These are phyloP conservation scores for Loris lydekkerianus DNA, from an alignment of 2,797 vertebrate species.

Conservation along the genomic window DNA sequence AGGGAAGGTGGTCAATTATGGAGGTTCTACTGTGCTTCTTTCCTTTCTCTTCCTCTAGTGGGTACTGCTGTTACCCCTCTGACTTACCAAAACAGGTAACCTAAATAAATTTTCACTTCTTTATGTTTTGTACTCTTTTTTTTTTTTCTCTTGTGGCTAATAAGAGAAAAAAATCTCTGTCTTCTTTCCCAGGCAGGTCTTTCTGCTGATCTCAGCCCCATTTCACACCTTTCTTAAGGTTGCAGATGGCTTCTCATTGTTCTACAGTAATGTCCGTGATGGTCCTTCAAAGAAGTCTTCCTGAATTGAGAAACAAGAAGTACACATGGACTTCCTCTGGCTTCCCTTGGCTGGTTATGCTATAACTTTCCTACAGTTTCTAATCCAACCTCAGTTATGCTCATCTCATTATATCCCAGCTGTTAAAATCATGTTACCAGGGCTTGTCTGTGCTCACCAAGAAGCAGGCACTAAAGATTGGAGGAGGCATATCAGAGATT, in stretches of 20 bases:
- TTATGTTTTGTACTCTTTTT: not conserved
- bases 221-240: not conserved
- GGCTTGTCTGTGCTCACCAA: not conserved
- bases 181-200: not conserved
- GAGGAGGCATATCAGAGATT: not conserved
- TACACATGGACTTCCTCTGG: not conserved
- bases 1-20: no score
- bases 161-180: not conserved
- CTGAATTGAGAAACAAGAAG: conserved; percentile 17
- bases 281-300: not conserved
- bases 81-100: not conserved
- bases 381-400: not conserved
- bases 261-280: not conserved
- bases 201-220: not conserved
- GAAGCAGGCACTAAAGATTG: not conserved
- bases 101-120: not conserved
- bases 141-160: not conserved
- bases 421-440: not conserved
- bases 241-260: not conserved
- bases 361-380: not conserved
- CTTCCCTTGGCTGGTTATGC: not conserved
- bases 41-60: conserved; percentile 34
- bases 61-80: not conserved
- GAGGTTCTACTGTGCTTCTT: not conserved
- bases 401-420: not conserved